phyloP scores from a whole-genome alignment of 2,113 vertebrate species.

The Charadrius vociferus region DNA sequence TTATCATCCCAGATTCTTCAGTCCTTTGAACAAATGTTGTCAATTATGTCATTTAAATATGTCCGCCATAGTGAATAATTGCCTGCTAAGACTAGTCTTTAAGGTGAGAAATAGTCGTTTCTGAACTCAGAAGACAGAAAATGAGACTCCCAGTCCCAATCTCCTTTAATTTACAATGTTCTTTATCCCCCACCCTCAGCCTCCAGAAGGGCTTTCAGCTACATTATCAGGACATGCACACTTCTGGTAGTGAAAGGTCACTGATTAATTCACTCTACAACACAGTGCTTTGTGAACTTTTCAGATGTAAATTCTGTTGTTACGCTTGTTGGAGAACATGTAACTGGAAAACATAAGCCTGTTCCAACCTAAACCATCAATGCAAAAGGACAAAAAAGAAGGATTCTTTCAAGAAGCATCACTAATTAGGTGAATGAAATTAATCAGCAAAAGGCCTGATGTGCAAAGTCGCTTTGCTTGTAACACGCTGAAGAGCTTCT shows the following conservation, averaged over 20 bases:
- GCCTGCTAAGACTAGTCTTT: neutral
- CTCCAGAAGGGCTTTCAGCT: slow-evolving; percentile 8
- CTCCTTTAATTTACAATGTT: slow-evolving; percentile 43
- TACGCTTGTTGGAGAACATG: slow-evolving; percentile 56
- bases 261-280: slow-evolving; percentile 62
- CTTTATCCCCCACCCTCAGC: neutral
- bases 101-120: slow-evolving; percentile 34
- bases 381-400: slow-evolving; percentile 18
- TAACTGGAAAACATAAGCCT: slow-evolving; percentile 61
- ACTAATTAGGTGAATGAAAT: slow-evolving; percentile 56
- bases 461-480: neutral
- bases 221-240: slow-evolving; percentile 32
- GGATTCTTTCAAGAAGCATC: slow-evolving; percentile 50
- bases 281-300: slow-evolving; percentile 60
- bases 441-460: slow-evolving; percentile 38
- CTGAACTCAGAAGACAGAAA: slow-evolving; percentile 34
- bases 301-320: slow-evolving; percentile 69
- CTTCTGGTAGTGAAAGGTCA: slow-evolving; percentile 55
- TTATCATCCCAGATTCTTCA: neutral
- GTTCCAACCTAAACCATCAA: slow-evolving; percentile 45
- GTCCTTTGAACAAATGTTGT: slow-evolving; percentile 5
- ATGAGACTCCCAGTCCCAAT: neutral
- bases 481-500: neutral
- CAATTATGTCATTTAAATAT: slow-evolving; percentile 49
- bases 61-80: slow-evolving; percentile 21